These are phyloP conservation scores for Oreochromis spilurus DNA, from an alignment of 2,113 vertebrate species.

Conservation along the genomic window DNA sequence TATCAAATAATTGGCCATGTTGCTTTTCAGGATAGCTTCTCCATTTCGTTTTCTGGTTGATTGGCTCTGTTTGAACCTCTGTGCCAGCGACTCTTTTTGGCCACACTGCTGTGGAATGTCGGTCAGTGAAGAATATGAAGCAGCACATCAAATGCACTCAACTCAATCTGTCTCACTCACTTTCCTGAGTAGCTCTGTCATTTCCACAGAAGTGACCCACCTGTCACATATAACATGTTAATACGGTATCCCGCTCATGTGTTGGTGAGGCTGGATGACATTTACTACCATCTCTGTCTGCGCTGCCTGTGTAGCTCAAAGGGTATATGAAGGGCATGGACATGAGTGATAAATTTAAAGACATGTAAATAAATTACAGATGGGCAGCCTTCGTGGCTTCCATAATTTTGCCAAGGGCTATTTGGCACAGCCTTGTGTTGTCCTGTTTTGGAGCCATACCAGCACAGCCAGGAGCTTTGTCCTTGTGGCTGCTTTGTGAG, in stretches of 20 bases:
- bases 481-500: constrained; percentile 58
- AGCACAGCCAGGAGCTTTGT: constrained; percentile 64
- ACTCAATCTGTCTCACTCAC: neutral
- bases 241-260: neutral
- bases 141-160: neutral
- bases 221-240: neutral
- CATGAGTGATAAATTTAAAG: constrained; percentile 30
- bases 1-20: constrained; percentile 47
- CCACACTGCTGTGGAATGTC: constrained; percentile 21
- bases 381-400: constrained; percentile 34
- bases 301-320: neutral
- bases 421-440: constrained; percentile 52
- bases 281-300: neutral
- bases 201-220: neutral
- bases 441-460: constrained; percentile 55
- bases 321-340: constrained; percentile 13
- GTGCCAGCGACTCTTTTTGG: constrained; percentile 17
- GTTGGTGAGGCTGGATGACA: neutral
- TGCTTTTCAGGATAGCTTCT: constrained; percentile 39
- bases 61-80: constrained; percentile 41
- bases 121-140: constrained; percentile 9
- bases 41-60: constrained; percentile 48
- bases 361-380: constrained; percentile 56
- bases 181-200: neutral
- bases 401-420: constrained; percentile 44